Evolutionary conservation across 2,888 invertebrate species (phyloP).

Genomic region (Parthenolecanium corni): DNA sequence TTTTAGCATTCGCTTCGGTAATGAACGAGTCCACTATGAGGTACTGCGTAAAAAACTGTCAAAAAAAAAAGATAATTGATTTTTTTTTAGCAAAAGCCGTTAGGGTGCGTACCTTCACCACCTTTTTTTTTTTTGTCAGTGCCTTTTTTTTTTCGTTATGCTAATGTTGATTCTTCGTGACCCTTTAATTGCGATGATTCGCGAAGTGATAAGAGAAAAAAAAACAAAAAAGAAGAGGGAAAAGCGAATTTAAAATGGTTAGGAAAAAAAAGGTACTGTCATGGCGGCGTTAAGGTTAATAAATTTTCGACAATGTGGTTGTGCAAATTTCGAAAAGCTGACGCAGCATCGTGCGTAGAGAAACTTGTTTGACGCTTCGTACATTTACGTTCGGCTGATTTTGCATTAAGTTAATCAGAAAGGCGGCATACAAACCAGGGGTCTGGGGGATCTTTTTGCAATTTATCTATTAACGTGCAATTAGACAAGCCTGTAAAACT

Average conservation of each 20-base stretch:
- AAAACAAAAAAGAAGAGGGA: not conserved
- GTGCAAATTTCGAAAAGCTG: too few species aligned
- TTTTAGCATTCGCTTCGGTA: conserved; percentile 14
- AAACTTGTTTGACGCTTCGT: too few species aligned
- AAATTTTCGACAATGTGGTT: not conserved
- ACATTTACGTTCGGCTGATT: too few species aligned
- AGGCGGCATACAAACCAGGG: too few species aligned
- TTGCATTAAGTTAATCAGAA: too few species aligned
- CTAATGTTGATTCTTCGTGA: not conserved
- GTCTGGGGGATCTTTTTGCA: too few species aligned
- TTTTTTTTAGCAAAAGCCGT: conserved; percentile 16
- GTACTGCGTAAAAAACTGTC: not conserved
- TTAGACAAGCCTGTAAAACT: too few species aligned
- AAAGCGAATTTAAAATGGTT: not conserved
- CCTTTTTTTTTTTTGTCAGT: not conserved
- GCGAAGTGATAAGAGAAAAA: not conserved
- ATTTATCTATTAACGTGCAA: too few species aligned
- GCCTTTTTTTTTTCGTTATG: not conserved
- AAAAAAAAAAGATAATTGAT: conserved; percentile 27
- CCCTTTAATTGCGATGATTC: too few species aligned
- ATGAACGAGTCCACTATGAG: conserved; percentile 25
- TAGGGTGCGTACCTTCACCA: conserved; percentile 5
- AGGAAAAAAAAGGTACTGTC: not conserved
- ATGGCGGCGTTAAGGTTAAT: not conserved
- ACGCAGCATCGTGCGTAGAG: too few species aligned